Base-by-base conservation (phyloP, 2,113 vertebrate species). In the Panthera uncia region DNA sequence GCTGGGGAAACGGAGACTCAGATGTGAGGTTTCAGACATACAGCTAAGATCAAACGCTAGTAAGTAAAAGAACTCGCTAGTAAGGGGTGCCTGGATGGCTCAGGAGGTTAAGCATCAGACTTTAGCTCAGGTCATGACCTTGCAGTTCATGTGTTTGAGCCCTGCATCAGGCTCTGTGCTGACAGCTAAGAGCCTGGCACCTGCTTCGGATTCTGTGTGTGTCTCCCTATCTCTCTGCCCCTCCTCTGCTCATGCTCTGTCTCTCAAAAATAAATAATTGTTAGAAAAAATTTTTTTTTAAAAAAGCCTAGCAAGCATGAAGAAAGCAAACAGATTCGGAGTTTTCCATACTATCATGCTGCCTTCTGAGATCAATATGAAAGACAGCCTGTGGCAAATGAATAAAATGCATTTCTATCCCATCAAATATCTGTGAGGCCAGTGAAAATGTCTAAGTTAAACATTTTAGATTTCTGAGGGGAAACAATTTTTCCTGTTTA, bases 401-500 rank as follows among this genome's bases (percentile, higher is more conserved):
- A 90, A 50, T 33, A 13, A 79, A 85, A 29, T 10, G 65, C 41
- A 31, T 68, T 21, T 57, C 55, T 88, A 41, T 14, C 45, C 48
- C 27, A 33, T 1, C 2, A 8, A 79, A 33, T 36, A 68, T 29
- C 9, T 69, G 61, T 10, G 38, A 96, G 79, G n/a, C 63, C 27
- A 14, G 21, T 27, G 33, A 68, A 63, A 82, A 55, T n/a, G 31
- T 71, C 78, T 4, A 19, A 69, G 63, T 68, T 88, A 85, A 63
- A 81, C n/a, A 21, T 68, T 19, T 95, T 19, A 27, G 71, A 16
- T 36, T 83, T 95, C 69, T 88, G 76, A 57, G 57, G 57, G 45
- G 65, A 86, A 89, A 33, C 29, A 9, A 27, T 45, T 90, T 55
- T 78, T 96, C 76, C 78, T 90, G 94, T 82, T 95, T 79, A 57